Conservation (phyloP, 2,113 vertebrate species). For the Stictonetta naevosa region DNA sequence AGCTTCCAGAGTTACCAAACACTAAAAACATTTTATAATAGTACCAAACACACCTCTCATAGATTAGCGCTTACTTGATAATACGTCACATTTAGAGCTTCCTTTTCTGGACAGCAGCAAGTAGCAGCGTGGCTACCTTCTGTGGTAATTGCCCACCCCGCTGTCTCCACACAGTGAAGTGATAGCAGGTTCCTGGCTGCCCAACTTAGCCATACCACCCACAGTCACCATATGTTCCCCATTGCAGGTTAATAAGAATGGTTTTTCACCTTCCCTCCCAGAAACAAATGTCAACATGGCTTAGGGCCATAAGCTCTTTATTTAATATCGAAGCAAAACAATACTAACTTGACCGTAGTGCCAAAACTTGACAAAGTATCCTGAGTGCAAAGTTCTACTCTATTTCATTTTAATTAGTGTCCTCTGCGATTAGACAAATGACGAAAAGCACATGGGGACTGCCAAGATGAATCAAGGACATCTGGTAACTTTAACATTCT, state of each 20-base stretch:
- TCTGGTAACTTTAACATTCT: constrained; percentile 60
- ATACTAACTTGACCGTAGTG: not conserved
- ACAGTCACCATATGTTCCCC: constrained; percentile 61
- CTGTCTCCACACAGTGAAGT: constrained; percentile 14
- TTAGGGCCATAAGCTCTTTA: constrained; percentile 58
- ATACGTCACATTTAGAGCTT: constrained; percentile 27
- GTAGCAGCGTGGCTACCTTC: constrained; percentile 56
- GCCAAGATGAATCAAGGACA: constrained; percentile 61
- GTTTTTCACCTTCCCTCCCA: constrained; percentile 68
- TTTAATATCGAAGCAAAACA: constrained; percentile 48
- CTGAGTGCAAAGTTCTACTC: constrained; percentile 32
- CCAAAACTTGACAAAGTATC: constrained; percentile 51
- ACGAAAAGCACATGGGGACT: constrained; percentile 57
- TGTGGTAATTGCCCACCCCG: constrained; percentile 58
- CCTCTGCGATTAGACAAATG: constrained; percentile 41
- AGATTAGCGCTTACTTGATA: constrained; percentile 45
- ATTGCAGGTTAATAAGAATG: constrained; percentile 56
- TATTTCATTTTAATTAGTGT: constrained; percentile 64
- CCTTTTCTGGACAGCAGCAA: constrained; percentile 61
- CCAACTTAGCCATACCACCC: constrained; percentile 60
- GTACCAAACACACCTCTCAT: constrained; percentile 14
- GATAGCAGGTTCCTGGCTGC: constrained; percentile 48
- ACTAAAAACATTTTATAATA: not conserved
- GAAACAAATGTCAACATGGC: constrained; percentile 71
- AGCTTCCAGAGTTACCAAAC: constrained; percentile 31